A percentile compares a stretch with the other conserved stretches of the same genome.
Evolutionary conservation across 1,140 invertebrate species (phyloP).

Genomic region (Temnothorax nylanderi): DNA sequence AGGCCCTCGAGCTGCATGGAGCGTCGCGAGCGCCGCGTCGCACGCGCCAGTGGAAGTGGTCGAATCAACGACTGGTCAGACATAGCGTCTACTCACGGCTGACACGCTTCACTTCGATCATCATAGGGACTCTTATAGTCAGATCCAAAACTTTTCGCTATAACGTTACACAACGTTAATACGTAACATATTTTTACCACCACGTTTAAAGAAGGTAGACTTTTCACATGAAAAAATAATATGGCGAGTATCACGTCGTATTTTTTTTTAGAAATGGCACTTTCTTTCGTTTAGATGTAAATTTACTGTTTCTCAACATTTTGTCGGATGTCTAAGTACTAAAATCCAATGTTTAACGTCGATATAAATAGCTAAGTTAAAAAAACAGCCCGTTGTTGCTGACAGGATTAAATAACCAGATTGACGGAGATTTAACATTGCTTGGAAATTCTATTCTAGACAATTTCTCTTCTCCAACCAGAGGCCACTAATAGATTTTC

Average conservation of each 20-base stretch:
- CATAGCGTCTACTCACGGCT: constrained; percentile 1
- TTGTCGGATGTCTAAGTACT: background rate
- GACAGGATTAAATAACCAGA: too few relatives aligned
- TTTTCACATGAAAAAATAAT: background rate
- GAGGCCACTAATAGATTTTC: background rate
- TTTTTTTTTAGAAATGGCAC: background rate
- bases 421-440: background rate
- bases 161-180: constrained; percentile 14
- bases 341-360: background rate
- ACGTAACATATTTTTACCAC: background rate
- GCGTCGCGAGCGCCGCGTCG: constrained; percentile 37
- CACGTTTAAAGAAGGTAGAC: background rate
- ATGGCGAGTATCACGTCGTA: background rate
- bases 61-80: constrained; percentile 45
- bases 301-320: background rate
- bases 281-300: background rate
- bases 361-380: background rate
- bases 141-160: background rate
- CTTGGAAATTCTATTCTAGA: background rate
- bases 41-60: constrained; percentile 40
- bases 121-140: background rate
- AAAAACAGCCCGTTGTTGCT: background rate
- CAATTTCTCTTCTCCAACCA: background rate
- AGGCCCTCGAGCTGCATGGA: background rate
- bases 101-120: constrained; percentile 17